These are phyloP conservation scores for Hapalemur alaotrensis DNA, from an alignment of 2,797 vertebrate species.

Conservation along the genomic window DNA sequence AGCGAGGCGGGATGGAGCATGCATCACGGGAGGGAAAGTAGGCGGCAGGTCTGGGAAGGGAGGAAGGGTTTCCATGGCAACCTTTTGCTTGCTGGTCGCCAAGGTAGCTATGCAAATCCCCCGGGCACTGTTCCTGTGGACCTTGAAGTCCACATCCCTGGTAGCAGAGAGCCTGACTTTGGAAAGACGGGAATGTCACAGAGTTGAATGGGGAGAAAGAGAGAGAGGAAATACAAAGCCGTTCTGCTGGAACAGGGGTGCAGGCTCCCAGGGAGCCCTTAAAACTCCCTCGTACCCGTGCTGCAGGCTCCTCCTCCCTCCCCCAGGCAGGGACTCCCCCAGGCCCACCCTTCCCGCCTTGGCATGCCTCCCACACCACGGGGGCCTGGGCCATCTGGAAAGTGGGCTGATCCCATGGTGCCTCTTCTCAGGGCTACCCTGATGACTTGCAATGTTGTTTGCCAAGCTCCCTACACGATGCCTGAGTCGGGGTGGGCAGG, in stretches of 20 bases:
- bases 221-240: not conserved
- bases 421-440: not conserved
- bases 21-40: not conserved
- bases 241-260: not conserved
- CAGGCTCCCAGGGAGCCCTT: not conserved
- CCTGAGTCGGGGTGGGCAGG: not conserved
- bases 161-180: conserved; percentile 11
- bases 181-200: not conserved
- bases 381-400: not conserved
- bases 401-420: not conserved
- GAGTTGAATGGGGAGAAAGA: not conserved
- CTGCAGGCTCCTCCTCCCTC: not conserved
- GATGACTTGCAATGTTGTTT: not conserved
- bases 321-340: not conserved
- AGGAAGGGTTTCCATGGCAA: conserved; percentile 85
- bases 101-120: conserved; percentile 82
- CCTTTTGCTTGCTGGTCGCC: conserved; percentile 75
- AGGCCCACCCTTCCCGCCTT: not conserved
- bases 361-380: not conserved
- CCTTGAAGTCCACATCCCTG: conserved; percentile 22
- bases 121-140: conserved; percentile 71
- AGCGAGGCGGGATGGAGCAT: not conserved
- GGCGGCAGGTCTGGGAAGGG: conserved; percentile 71
- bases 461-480: not conserved
- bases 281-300: not conserved